Percentiles rank a stretch among this genome's conserved stretches.
These are phyloP conservation scores for Holocentrus rufus DNA, from an alignment of 2,797 vertebrate species.

Conservation along the genomic window DNA sequence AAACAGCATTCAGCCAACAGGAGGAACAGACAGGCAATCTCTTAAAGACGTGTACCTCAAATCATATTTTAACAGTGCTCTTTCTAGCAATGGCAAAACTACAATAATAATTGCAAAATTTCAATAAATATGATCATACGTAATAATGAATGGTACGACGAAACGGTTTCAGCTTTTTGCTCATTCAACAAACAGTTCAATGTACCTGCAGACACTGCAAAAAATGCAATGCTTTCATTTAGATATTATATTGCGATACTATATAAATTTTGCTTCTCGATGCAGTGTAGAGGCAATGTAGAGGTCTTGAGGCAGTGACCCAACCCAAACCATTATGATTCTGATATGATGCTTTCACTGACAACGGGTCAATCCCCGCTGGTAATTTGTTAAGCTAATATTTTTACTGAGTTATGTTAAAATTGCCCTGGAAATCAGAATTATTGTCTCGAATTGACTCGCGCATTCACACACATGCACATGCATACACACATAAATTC, in stretches of 20 bases:
- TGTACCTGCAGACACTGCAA: neutral
- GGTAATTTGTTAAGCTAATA: conserved; percentile 11
- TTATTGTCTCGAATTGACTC: conserved; percentile 40
- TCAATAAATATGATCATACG: too few species aligned
- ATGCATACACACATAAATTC: conserved; percentile 48
- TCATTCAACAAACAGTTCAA: too few species aligned
- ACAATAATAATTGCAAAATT: too few species aligned
- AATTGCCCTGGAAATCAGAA: conserved; percentile 29
- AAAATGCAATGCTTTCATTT: neutral
- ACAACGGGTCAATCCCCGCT: conserved; percentile 2
- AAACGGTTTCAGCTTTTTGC: too few species aligned
- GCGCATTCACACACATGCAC: conserved; percentile 41
- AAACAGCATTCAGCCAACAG: conserved; percentile 52
- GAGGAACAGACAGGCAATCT: conserved; percentile 32
- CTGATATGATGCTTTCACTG: conserved; percentile 10
- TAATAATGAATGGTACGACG: too few species aligned
- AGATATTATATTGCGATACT: neutral
- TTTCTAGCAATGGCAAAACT: neutral
- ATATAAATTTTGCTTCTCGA: neutral
- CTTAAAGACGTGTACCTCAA: conserved; percentile 28
- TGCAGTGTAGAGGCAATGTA: neutral
- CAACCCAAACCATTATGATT: neutral
- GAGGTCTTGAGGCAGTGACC: neutral
- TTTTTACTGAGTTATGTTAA: conserved; percentile 24
- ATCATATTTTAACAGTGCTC: conserved; percentile 34